Evolutionary conservation across 2,888 invertebrate genomes (phyloP).

Genomic region (Pristionchus exspectatus): DNA sequence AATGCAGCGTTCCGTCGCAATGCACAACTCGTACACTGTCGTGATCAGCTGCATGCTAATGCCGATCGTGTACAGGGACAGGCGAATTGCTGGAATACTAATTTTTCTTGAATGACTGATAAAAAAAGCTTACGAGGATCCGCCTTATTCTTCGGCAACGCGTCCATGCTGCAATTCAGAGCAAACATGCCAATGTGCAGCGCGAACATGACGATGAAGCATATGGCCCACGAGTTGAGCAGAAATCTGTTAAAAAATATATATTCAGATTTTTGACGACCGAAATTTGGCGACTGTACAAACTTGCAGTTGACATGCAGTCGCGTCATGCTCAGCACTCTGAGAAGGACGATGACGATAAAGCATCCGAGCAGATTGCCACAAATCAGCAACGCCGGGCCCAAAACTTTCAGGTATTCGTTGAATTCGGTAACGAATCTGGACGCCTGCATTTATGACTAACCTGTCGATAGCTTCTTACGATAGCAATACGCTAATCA

Average conservation of each 20-base stretch:
- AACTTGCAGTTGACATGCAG: background rate
- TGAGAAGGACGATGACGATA: background rate
- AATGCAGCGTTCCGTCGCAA: background rate
- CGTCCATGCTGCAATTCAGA: background rate
- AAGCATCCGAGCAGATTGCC: background rate
- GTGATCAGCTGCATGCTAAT: background rate
- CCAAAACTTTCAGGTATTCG: background rate
- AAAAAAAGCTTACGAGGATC: background rate
- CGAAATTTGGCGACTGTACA: background rate
- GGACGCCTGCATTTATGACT: background rate
- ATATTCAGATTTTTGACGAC: background rate
- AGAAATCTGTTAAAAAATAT: background rate
- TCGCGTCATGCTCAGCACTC: background rate
- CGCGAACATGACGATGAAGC: background rate
- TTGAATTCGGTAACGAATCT: background rate
- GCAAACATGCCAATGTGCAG: background rate
- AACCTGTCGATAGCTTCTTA: background rate
- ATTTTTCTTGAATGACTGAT: background rate
- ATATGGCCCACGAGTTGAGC: background rate
- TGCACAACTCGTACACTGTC: background rate
- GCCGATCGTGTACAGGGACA: background rate
- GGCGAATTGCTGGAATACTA: background rate
- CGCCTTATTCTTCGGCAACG: background rate
- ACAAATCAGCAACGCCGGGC: background rate
- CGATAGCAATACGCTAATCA: no score